Evolutionary conservation across 2,113 vertebrate species (phyloP).

Genomic region (Plecotus auritus): DNA sequence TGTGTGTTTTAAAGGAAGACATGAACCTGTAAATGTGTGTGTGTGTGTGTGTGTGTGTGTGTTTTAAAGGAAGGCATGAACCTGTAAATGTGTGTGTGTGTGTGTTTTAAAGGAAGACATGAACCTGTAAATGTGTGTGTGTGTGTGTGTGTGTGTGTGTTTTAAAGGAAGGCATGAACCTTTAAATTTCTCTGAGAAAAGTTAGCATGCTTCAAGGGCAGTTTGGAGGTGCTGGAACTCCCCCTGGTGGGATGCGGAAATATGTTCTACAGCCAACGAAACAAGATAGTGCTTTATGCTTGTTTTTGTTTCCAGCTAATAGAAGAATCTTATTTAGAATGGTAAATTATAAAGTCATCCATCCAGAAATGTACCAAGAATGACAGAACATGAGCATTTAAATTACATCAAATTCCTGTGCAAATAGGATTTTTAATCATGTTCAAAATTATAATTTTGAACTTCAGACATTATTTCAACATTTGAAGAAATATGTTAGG

Average conservation of each 20-base stretch:
- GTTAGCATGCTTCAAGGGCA: background rate
- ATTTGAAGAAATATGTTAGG: background rate
- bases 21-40: too few relatives aligned
- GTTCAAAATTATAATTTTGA: background rate
- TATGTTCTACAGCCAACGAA: background rate
- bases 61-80: background rate
- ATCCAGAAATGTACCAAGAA: background rate
- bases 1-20: background rate
- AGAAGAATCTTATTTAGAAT: background rate
- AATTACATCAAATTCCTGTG: background rate
- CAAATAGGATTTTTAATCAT: background rate
- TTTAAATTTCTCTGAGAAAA: background rate
- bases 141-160: too few relatives aligned
- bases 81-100: too few relatives aligned
- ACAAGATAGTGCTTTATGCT: background rate
- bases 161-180: background rate
- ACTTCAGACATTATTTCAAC: background rate
- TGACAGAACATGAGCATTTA: background rate
- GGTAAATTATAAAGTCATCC: background rate
- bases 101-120: background rate
- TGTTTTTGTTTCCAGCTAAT: background rate
- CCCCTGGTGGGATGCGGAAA: slow-evolving; percentile 76
- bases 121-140: too few relatives aligned
- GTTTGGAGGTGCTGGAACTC: slow-evolving; percentile 67
- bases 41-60: too few relatives aligned